Evolutionary conservation across 2,888 invertebrate species (phyloP).

Genomic region (Crioceris asparagi): DNA sequence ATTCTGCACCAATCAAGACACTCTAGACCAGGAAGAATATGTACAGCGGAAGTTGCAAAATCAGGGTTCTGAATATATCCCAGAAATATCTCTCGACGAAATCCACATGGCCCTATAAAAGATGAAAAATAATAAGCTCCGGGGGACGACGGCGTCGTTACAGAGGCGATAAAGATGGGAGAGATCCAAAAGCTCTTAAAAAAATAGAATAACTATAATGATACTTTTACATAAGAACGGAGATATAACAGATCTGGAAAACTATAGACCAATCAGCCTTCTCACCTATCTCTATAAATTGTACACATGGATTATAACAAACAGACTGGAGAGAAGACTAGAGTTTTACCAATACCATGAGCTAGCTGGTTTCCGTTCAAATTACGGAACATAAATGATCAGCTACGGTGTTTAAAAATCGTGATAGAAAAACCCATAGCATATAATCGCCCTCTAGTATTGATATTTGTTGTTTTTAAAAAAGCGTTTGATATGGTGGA

Average conservation of each 20-base stretch:
- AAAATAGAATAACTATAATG: neutral
- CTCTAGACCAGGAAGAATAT: neutral
- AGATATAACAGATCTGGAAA: neutral
- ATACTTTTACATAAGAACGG: neutral
- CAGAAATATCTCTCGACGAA: neutral
- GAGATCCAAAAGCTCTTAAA: neutral
- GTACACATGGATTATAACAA: conserved; percentile 15
- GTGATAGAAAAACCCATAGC: neutral
- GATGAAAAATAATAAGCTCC: neutral
- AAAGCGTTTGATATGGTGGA: neutral
- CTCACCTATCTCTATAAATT: conserved; percentile 10
- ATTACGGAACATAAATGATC: conserved; percentile 14
- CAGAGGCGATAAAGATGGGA: conserved; percentile 1
- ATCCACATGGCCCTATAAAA: neutral
- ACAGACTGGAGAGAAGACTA: conserved; percentile 13
- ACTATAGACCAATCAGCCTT: neutral
- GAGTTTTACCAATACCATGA: conserved; percentile 16
- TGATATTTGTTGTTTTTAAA: neutral
- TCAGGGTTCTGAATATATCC: neutral
- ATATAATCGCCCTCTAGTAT: neutral
- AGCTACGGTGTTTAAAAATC: conserved; percentile 2
- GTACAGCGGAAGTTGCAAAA: neutral
- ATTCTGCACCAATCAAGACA: neutral
- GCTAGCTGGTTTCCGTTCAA: conserved; percentile 14
- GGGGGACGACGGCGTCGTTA: neutral